A percentile compares a stretch with the other conserved stretches of the same genome.
Conservation (phyloP, 2,888 invertebrate genomes). For the Carcina quercana region DNA sequence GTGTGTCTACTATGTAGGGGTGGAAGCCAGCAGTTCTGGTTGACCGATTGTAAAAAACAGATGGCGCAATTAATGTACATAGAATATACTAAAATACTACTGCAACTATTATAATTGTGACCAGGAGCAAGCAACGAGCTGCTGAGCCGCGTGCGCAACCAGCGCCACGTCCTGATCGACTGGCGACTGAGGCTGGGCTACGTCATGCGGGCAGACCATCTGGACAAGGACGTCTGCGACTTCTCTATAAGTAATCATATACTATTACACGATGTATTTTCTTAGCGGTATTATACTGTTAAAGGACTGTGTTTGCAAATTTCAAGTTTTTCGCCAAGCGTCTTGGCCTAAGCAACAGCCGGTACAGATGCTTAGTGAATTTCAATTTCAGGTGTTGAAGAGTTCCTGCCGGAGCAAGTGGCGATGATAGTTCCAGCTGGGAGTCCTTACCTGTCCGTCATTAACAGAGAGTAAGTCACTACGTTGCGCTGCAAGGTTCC, state of each 20-base stretch:
- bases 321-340: not conserved
- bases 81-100: too few relatives aligned
- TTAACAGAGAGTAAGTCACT: constrained; percentile 88
- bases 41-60: too few relatives aligned
- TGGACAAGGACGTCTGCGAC: constrained; percentile 80
- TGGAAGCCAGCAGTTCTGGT: too few relatives aligned
- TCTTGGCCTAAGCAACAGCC: not conserved
- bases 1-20: too few relatives aligned
- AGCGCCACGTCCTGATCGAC: constrained; percentile 85
- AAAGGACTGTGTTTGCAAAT: not conserved
- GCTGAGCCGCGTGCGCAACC: constrained; percentile 70
- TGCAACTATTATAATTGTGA: too few relatives aligned
- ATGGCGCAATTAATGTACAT: too few relatives aligned
- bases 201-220: constrained; percentile 80
- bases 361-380: not conserved
- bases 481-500: too few relatives aligned
- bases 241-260: constrained; percentile 78
- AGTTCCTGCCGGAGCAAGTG: constrained; percentile 86
- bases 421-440: constrained; percentile 83
- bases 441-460: constrained; percentile 84
- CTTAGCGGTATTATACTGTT: not conserved
- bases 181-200: constrained; percentile 86
- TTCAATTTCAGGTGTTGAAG: constrained; percentile 79
- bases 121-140: too few relatives aligned
- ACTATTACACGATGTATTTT: not conserved